A percentile compares a stretch with the other conserved stretches of the same genome.
phyloP scores from a whole-genome alignment of 2,888 invertebrate species.

The Parasteatoda lunata region DNA sequence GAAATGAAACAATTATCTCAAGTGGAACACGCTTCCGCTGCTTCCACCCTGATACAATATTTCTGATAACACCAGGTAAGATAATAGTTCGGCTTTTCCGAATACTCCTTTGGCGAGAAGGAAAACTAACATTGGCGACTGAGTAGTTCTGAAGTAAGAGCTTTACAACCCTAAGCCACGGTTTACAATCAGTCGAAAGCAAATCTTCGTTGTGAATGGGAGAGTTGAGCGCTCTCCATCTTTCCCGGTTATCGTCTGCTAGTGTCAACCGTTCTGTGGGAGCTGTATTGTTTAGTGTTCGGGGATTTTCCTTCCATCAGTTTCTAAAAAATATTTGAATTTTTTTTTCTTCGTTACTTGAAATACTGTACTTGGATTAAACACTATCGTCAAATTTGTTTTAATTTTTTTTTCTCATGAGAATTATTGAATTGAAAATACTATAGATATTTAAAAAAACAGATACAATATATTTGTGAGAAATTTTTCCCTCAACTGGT shows the following conservation, averaged over 20 bases:
- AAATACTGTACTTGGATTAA: too few relatives aligned
- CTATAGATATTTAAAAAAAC: not conserved
- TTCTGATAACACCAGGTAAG: slow-evolving; percentile 37
- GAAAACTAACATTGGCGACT: slow-evolving; percentile 29
- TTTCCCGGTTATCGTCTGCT: slow-evolving; percentile 60
- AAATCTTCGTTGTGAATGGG: slow-evolving; percentile 43
- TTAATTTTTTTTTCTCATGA: not conserved
- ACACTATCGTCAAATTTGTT: not conserved
- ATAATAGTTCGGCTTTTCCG: slow-evolving; percentile 7
- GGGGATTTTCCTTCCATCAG: not conserved
- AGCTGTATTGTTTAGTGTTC: slow-evolving; percentile 17
- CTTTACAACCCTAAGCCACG: slow-evolving; percentile 39
- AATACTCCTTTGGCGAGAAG: slow-evolving; percentile 32
- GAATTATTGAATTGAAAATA: not conserved
- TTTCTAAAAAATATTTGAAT: not conserved
- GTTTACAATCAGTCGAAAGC: slow-evolving; percentile 52
- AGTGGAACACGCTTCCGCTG: slow-evolving; percentile 1
- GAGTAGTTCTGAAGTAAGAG: not conserved
- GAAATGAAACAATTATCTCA: slow-evolving; percentile 44
- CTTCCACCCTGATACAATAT: slow-evolving; percentile 22
- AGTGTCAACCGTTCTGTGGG: slow-evolving; percentile 5
- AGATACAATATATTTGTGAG: not conserved
- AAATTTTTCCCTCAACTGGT: not conserved
- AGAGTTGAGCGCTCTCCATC: slow-evolving; percentile 7
- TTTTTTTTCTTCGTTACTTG: not conserved